Evolutionary conservation across 2,797 vertebrate species (phyloP), one percentile per base, ranked within the genome.

Genomic region (Peromyscus aztecus): DNA sequence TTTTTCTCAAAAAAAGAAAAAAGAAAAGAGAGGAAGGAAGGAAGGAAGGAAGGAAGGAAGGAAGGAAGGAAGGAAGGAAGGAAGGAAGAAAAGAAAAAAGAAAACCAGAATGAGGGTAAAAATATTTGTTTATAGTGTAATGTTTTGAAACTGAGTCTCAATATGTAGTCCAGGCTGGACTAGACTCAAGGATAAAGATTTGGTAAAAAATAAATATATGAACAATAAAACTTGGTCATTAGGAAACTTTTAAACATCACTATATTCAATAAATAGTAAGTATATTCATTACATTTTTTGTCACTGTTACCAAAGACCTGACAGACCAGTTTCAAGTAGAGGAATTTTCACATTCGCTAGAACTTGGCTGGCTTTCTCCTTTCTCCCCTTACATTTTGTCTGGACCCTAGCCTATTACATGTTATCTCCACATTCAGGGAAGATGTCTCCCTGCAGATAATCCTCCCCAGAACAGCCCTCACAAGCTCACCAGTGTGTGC

Each of bases 201-300:
- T 55, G 17, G 94, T 86, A n/a, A 78, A 80, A 95, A 97, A 94
- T 75, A 94, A 75, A 69, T 87, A 59, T 17, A 82, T 34, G 87
- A 34, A 90, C 46, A 90, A 87, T 59, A 83, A 93, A 95, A 90
- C 37, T 55, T 10, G 2, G 80, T 37, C 86, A 92, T 40, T 80
- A 61, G 16, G 14, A n/a, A 61, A 61, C 90, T 85, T 92, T 71
- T 34, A 69, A 84, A 61, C 16, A 65, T 29, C 17, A 87, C 46
- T 23, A 69, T 8, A 76, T 49, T 73, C 71, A 91, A 81, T 37
- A 88, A 84, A 82, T 27, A n/a, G n/a, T n/a, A n/a, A 21, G 37
- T 63, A 19, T 87, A 55, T 84, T 71, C 21, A 71, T 55, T 37
- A 71, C 2, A 24, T 29, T 87, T 87, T n/a, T 21, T 73, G 34